Evolutionary conservation across 2,888 invertebrate species (phyloP).

Genomic region (Sceliomorpha sp.): DNA sequence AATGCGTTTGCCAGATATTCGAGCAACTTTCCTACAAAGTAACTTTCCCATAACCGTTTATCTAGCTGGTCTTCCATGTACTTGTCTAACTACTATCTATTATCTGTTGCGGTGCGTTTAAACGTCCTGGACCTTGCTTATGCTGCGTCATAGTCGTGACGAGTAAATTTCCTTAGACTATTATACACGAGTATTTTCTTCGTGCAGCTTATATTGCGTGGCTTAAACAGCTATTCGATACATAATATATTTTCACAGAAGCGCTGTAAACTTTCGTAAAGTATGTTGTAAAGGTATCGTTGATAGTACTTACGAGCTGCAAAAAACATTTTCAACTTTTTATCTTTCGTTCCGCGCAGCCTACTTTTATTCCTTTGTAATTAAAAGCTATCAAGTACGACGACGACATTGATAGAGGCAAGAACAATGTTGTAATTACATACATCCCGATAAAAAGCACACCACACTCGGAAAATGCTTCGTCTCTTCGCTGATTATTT

Average conservation of each 20-base stretch:
- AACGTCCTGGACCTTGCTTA: conserved; percentile 30
- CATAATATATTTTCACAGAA: conserved; percentile 33
- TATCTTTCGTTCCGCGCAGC: background rate
- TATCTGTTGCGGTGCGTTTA: conserved; percentile 45
- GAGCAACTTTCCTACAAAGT: conserved; percentile 45
- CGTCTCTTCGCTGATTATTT: too few relatives aligned
- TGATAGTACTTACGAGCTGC: conserved; percentile 14
- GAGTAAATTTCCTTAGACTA: conserved; percentile 44
- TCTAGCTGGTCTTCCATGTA: conserved; percentile 38
- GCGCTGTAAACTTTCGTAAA: conserved; percentile 30
- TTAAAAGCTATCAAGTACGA: background rate
- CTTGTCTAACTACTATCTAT: conserved; percentile 50
- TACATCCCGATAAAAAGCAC: background rate
- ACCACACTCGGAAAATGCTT: too few relatives aligned
- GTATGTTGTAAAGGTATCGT: conserved; percentile 16
- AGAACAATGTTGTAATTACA: background rate
- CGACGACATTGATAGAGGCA: background rate
- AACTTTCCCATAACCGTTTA: conserved; percentile 47
- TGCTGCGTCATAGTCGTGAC: conserved; percentile 48
- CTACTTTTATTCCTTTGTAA: background rate
- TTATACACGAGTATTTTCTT: conserved; percentile 39
- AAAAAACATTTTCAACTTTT: conserved; percentile 12
- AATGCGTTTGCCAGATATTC: conserved; percentile 41
- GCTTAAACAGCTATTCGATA: conserved; percentile 44
- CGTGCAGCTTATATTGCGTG: conserved; percentile 36